Conservation (phyloP, 2,888 invertebrate genomes). For the Baronia brevicornis region DNA sequence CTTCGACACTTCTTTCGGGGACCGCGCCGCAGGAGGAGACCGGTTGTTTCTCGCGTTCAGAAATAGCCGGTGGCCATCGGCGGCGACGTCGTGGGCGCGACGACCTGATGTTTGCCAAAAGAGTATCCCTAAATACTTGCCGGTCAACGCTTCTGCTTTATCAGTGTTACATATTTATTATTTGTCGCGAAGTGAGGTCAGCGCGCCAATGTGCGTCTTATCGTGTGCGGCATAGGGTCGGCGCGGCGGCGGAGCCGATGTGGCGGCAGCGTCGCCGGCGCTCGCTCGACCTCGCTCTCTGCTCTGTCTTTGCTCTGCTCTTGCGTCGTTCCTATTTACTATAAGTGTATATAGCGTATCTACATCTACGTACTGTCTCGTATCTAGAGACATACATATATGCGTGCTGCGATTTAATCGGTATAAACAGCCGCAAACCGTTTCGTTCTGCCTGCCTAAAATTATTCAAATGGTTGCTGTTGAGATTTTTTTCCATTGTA, state of each 20-base stretch:
- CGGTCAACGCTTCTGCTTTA: constrained; percentile 71
- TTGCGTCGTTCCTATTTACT: constrained; percentile 55
- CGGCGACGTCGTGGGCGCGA: constrained; percentile 36
- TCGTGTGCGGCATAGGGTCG: constrained; percentile 65
- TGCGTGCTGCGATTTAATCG: constrained; percentile 5
- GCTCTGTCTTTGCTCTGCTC: constrained; percentile 60
- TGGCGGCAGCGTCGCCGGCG: constrained; percentile 36
- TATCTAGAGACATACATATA: constrained; percentile 10
- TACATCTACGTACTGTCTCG: constrained; percentile 18
- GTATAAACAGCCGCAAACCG: constrained; percentile 1
- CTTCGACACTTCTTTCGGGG: constrained; percentile 23
- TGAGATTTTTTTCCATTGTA: too few species aligned
- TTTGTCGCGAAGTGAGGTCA: constrained; percentile 70
- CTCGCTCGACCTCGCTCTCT: constrained; percentile 51
- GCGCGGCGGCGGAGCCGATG: constrained; percentile 22
- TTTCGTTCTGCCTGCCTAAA: too few species aligned
- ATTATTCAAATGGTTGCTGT: too few species aligned
- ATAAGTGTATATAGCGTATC: constrained; percentile 18
- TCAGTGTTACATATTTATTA: constrained; percentile 75
- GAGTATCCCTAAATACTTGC: constrained; percentile 62
- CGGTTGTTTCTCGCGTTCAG: constrained; percentile 30
- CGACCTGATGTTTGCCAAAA: constrained; percentile 53
- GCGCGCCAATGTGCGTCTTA: constrained; percentile 64
- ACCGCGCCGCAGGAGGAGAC: constrained; percentile 25
- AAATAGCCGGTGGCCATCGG: constrained; percentile 41